Evolutionary conservation across 2,113 vertebrate species (phyloP).

Genomic region (Zosterops lateralis): DNA sequence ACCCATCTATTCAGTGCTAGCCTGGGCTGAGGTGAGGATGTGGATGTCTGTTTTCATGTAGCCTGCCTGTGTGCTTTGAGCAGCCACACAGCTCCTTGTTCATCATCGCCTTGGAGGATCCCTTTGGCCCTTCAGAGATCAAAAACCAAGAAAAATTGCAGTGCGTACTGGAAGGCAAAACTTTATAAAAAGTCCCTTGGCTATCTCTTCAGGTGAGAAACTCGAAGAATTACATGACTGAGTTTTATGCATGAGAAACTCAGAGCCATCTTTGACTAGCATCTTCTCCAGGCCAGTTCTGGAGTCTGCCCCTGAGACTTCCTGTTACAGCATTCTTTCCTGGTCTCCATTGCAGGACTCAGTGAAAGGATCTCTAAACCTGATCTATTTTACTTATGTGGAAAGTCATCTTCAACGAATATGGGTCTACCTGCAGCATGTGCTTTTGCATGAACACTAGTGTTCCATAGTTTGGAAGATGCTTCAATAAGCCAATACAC

Average conservation of each 20-base stretch:
- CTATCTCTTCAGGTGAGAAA: background rate
- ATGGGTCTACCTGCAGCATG: background rate
- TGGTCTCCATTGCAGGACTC: background rate
- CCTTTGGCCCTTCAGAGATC: background rate
- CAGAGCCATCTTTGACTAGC: background rate
- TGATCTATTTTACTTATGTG: background rate
- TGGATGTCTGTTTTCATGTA: background rate
- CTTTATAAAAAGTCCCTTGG: background rate
- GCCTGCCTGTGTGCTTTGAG: background rate
- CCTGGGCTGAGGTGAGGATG: background rate
- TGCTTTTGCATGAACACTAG: background rate
- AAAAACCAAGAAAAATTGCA: background rate
- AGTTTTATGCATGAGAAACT: background rate
- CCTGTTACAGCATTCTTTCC: background rate
- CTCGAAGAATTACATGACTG: background rate
- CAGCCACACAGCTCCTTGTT: background rate
- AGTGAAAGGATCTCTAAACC: background rate
- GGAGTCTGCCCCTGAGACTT: background rate
- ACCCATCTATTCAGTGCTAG: background rate
- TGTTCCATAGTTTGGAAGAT: background rate
- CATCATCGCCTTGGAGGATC: background rate
- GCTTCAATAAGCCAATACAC: fast-evolving
- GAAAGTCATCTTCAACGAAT: background rate
- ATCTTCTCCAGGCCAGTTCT: background rate
- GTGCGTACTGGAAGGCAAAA: background rate